Base-by-base conservation (phyloP, 2,113 vertebrate genomes). In the Bubo bubo region DNA sequence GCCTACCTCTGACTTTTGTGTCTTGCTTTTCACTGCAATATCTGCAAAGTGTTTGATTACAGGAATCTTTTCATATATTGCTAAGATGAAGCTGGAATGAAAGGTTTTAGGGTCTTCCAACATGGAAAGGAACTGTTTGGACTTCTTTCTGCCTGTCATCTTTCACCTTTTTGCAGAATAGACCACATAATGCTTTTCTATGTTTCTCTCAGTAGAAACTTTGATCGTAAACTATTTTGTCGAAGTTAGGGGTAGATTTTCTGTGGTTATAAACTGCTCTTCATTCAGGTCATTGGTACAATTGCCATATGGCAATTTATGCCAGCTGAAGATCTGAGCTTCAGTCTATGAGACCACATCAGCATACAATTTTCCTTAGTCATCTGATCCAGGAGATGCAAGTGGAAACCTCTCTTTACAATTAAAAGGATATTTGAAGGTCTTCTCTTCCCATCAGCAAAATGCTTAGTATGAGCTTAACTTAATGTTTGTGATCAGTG, bases 401-500 rank as follows among this genome's bases (percentile, higher is more conserved):
- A 88, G 81, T 73, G 58, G 67, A 94, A 95, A 91, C 4, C 17
- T 89, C 73, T 95, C 53, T 76, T 94, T 60, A 53, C 56, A 87
- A 82, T 73, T 73, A 73, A 87, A 91, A 96, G 28, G 23, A 8
- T 62, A 58, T 67, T 86, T 79, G 39, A 64, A 32, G 90, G 39
- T 76, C 66, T 92, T 90, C 50, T 74, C 49, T 28, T 79, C 32
- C 59, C 41, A 90, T 95, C 89, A 96, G 89, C 91, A 95, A 91
- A 95, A 81, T 64, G 30, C 58, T 94, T 45, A 26, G 62, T 47
- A 58, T 34, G 86, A 73, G 37, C 74, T 86, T 71, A 95, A 83
- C 75, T 91, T 85, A 72, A 10, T 80, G 70, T 64, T 72, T 93
- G 53, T 62, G 84, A 91, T 91, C 80, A 79, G 63, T 85, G 62